Percentiles rank a stretch among this genome's conserved stretches.
These are phyloP conservation scores for Coturnix japonica DNA, from an alignment of 2,113 vertebrate species.

Conservation along the genomic window DNA sequence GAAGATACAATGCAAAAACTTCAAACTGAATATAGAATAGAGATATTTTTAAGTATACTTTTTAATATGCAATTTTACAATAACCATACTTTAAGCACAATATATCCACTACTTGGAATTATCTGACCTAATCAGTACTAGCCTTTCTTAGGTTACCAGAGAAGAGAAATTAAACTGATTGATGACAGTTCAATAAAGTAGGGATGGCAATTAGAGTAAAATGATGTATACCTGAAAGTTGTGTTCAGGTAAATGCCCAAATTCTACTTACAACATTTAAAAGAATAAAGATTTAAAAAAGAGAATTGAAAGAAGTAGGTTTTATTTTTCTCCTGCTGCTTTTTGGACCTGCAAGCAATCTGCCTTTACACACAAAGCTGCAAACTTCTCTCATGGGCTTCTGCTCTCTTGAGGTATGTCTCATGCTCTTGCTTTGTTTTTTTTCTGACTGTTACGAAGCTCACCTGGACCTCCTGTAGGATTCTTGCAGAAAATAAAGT, in stretches of 20 bases:
- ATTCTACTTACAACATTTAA: neutral
- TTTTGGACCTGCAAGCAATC: neutral
- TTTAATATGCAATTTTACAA: neutral
- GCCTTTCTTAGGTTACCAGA: neutral
- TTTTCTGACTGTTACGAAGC: neutral
- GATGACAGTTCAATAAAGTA: neutral
- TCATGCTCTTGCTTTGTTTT: neutral
- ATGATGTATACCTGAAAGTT: neutral
- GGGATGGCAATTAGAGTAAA: neutral
- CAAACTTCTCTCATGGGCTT: neutral
- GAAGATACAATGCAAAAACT: neutral
- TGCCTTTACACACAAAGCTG: neutral
- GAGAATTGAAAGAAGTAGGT: neutral
- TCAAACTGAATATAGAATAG: neutral
- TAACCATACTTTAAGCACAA: neutral
- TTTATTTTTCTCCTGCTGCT: neutral
- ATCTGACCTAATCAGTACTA: neutral
- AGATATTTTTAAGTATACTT: no score
- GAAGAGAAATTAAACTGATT: neutral
- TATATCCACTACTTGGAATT: neutral
- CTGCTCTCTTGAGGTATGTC: rapidly evolving
- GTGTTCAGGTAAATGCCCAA: neutral
- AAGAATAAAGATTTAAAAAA: no score
- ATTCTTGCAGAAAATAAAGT: neutral
- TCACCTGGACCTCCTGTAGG: neutral